phyloP scores from a whole-genome alignment of 1,140 invertebrate genomes.

The Drosophila tsacasi region DNA sequence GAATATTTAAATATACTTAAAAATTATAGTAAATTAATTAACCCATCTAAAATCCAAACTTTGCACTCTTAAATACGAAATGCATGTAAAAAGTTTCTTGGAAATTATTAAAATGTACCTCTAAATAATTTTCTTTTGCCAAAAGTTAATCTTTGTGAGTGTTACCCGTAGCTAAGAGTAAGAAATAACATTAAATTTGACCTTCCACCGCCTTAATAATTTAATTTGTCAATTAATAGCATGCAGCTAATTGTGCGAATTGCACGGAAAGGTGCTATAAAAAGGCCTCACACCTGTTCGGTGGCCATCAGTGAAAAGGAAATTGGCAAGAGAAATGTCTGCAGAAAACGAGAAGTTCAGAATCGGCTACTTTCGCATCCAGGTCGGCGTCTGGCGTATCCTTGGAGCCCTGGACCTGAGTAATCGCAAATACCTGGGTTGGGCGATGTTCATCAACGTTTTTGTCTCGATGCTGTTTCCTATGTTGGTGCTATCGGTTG shows the following conservation, averaged over 20 bases:
- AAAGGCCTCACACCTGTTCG: not conserved
- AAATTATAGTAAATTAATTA: not conserved
- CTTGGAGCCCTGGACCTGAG: conserved; percentile 46
- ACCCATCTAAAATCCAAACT: not conserved
- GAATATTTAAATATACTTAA: not conserved
- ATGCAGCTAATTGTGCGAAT: not conserved
- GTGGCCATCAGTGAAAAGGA: not conserved
- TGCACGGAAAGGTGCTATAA: not conserved
- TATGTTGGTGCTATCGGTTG: conserved; percentile 15
- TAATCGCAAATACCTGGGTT: conserved; percentile 7
- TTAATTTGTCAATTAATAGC: conserved; percentile 16
- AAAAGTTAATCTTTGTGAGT: not conserved
- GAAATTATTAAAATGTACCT: too few relatives aligned
- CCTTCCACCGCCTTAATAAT: conserved; percentile 4
- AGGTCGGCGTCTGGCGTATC: conserved; percentile 23
- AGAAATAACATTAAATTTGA: not conserved
- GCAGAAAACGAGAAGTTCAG: not conserved
- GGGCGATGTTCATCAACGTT: conserved; percentile 24
- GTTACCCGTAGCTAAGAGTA: not conserved
- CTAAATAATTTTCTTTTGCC: too few relatives aligned
- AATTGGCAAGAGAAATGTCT: not conserved
- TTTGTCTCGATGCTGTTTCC: conserved; percentile 34
- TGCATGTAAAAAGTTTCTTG: not conserved
- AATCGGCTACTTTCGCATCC: conserved; percentile 35
- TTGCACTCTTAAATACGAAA: not conserved